phyloP scores from a whole-genome alignment of 2,888 invertebrate genomes.

The Ormyrus nitidulus region DNA sequence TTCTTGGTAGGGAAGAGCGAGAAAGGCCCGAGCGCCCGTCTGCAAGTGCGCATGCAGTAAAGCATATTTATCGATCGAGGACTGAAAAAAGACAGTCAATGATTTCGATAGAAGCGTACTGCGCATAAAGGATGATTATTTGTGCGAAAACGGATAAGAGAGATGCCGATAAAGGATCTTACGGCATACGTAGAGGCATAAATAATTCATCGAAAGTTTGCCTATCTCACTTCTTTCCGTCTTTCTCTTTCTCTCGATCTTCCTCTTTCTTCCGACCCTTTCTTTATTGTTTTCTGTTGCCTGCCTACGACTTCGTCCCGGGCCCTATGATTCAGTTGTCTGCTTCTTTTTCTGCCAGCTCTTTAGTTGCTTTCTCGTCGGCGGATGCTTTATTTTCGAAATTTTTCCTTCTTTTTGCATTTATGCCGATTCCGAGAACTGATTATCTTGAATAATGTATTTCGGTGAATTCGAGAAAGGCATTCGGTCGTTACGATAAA shows the following conservation, averaged over 20 bases:
- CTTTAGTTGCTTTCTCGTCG: not conserved
- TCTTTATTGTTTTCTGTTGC: conserved; percentile 1
- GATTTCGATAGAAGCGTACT: conserved; percentile 19
- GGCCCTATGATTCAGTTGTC: conserved; percentile 26
- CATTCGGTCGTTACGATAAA: not conserved
- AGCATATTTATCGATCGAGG: conserved; percentile 42
- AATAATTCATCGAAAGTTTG: conserved; percentile 49
- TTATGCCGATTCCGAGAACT: conserved; percentile 21
- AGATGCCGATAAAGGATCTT: conserved; percentile 37
- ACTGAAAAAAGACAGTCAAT: conserved; percentile 34
- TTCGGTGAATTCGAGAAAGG: conserved; percentile 6
- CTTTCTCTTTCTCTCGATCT: conserved; percentile 3
- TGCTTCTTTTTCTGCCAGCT: not conserved
- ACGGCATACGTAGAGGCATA: conserved; percentile 39
- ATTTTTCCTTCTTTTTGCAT: conserved; percentile 4
- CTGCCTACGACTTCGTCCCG: not conserved
- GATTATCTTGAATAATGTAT: conserved; percentile 31
- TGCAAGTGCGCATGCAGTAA: conserved; percentile 5
- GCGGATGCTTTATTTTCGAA: not conserved
- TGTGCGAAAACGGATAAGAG: conserved; percentile 17
- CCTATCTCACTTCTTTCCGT: conserved; percentile 5
- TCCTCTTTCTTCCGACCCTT: not conserved
- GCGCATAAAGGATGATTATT: conserved; percentile 38
- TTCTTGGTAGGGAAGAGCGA: not conserved
- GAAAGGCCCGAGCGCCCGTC: not conserved